These are phyloP conservation scores for Dyspetes luteomarginatus DNA, from an alignment of 2,888 invertebrate species.

Conservation along the genomic window DNA sequence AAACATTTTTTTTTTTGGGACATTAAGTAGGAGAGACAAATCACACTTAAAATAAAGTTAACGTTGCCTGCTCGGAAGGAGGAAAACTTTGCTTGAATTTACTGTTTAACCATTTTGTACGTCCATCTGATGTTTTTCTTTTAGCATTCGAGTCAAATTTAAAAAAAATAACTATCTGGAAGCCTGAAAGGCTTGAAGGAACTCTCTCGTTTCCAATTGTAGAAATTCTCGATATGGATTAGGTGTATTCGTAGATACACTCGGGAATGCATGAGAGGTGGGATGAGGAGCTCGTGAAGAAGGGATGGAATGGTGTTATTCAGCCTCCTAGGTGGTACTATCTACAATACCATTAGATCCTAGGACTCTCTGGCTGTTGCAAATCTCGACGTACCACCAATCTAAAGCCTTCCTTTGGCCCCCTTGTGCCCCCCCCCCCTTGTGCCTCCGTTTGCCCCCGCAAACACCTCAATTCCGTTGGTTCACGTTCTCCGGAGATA, in stretches of 20 bases:
- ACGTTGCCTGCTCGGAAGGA: too few species aligned
- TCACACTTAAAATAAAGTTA: too few species aligned
- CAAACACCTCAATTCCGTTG: constrained; percentile 57
- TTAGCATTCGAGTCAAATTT: too few species aligned
- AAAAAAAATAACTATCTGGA: background rate
- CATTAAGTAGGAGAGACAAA: too few species aligned
- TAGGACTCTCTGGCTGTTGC: constrained; percentile 2
- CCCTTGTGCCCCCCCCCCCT: background rate
- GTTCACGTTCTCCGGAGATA: constrained; percentile 62
- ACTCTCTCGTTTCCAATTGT: constrained; percentile 55
- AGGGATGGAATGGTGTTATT: constrained; percentile 37
- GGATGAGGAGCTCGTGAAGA: constrained; percentile 7
- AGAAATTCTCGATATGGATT: constrained; percentile 55
- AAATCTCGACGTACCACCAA: constrained; percentile 8
- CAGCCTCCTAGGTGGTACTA: constrained; percentile 7
- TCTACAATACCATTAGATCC: constrained; percentile 52
- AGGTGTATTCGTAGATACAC: constrained; percentile 49
- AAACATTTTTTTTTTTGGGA: too few species aligned
- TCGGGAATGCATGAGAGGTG: constrained; percentile 60
- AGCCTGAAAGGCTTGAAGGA: constrained; percentile 36
- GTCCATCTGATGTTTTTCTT: too few species aligned
- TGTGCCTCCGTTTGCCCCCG: too few species aligned
- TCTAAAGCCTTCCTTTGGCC: constrained; percentile 5
- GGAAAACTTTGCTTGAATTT: too few species aligned
- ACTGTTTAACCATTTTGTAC: too few species aligned